Base-by-base conservation (phyloP, 2,113 vertebrate species). In the Gambusia affinis region DNA sequence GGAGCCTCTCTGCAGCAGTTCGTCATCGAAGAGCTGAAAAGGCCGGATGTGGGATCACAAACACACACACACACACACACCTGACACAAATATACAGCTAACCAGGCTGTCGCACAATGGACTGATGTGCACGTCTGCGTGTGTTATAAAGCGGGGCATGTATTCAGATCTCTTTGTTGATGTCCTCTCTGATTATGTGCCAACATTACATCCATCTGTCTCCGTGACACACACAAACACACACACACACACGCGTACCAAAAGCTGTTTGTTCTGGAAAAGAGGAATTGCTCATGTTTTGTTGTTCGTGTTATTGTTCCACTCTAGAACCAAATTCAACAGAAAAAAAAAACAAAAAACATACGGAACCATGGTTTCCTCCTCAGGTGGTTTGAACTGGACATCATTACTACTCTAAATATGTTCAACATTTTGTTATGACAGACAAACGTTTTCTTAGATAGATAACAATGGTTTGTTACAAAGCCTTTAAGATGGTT, bases 181-280 rank as follows among this genome's bases (percentile, higher is more conserved):
- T 75, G 83, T 84, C 89, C 73, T 89, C 80, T 91, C 82, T 92
- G 91, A 92, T 92, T 89, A 67, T 22, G 69, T 88, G 91, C 92
- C 92, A 93, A 85, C 73, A 73, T 88, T 85, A 92, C 90, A 91
- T 91, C 92, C 89, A 93, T 93, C 91, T 90, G 91, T 91, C 90
- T 85, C 77, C 72, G 63, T 84, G 51, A 75, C 72, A 80, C 73
- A 79, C 73, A 65, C 24, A 57, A 62, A 60, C 10, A 8, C 39
- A 6, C 11, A 17, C 12, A 47, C 10, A 3, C 39, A 3, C 11
- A 39, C 12, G n/a, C 6, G 17, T 19, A 22, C 29, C 61, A 10
- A 65, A n/a, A 12, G 35, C 11, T 14, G 35, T 39, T 64, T 24
- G 62, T 60, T 66, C 33, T 39, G 3, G 8, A 57, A 57, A 57